Conservation (phyloP, 2,888 invertebrate genomes). For the Rhagium mordax region DNA sequence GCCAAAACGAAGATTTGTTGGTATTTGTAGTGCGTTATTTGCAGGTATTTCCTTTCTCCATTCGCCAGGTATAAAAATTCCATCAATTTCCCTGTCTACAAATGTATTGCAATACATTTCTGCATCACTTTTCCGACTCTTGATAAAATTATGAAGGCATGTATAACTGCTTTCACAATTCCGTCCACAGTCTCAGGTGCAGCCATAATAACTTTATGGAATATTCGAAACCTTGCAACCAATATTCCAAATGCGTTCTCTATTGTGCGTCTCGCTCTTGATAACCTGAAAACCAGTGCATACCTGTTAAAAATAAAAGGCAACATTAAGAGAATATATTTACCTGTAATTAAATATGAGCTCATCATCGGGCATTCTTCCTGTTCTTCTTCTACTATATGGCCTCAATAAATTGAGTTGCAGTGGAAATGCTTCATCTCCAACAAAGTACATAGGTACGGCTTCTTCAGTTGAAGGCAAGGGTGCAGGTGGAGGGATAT, state of each 20-base stretch:
- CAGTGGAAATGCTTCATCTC: background rate
- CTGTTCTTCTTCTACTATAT: background rate
- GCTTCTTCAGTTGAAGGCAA: background rate
- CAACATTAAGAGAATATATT: too few species aligned
- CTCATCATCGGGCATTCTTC: too few species aligned
- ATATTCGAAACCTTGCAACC: background rate
- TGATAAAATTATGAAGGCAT: constrained; percentile 3
- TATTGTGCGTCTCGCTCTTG: background rate
- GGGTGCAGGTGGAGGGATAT: background rate
- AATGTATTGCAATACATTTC: background rate
- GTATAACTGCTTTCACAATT: background rate
- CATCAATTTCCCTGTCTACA: background rate
- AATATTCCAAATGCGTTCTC: background rate
- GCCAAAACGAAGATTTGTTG: background rate
- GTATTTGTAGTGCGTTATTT: background rate
- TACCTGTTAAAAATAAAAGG: too few species aligned
- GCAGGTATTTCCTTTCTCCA: background rate
- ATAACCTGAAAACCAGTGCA: background rate
- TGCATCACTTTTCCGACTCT: background rate
- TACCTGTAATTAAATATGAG: too few species aligned
- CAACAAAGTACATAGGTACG: background rate
- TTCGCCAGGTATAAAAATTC: background rate
- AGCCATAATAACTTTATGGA: background rate
- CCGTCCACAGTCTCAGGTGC: background rate
- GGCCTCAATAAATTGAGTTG: background rate